Base-by-base conservation (phyloP, 2,113 vertebrate genomes). In the Astur gentilis region DNA sequence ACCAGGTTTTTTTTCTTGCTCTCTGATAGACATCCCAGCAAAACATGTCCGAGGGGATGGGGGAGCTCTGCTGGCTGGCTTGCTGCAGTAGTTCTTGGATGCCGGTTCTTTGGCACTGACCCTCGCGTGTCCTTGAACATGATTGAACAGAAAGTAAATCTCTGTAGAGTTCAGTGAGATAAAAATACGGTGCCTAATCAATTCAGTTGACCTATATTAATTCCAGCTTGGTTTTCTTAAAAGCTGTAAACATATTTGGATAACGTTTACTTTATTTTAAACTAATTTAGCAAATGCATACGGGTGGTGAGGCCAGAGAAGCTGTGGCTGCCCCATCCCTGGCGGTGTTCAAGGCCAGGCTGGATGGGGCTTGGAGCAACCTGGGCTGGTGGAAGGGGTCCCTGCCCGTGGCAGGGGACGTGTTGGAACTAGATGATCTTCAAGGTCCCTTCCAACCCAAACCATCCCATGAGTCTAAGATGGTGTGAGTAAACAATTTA, bases 111-210 rank as follows among this genome's bases (percentile, higher is more conserved):
- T 62, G 61, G 49, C 40, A 6, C 67, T 44, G 75, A 16, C 54
- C 40, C 13, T 67, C 1, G 0, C 1, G 0, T 45, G 20, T 45
- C 57, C 58, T 34, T 67, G 20, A 19, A 6, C 1, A 3, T 10
- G 34, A 36, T 1, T 26, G 49, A 44, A 9, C 55, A 15, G 44
- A 44, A 67, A 32, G 20, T 11, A 64, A 64, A 44, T 23, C n/a
- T 52, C 65, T 52, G 25, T 26, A 1, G 22, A 45, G 44, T n/a
- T n/a, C 50, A 47, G 34, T 3, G 65, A 36, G 50, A n/a, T 27
- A 32, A 36, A 87, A 75, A n/a, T 14, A 9, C 3, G 1, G 2
- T 25, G 21, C 34, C 34, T 42, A 12, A 9, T 54, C 38, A 29
- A 14, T 13, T 25, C 12, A 13, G 10, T 52, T 75, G 38, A 16